A percentile compares a stretch with the other conserved stretches of the same genome.
Evolutionary conservation across 2,113 vertebrate genomes (phyloP).

Genomic region (Phyllostomus hastatus): DNA sequence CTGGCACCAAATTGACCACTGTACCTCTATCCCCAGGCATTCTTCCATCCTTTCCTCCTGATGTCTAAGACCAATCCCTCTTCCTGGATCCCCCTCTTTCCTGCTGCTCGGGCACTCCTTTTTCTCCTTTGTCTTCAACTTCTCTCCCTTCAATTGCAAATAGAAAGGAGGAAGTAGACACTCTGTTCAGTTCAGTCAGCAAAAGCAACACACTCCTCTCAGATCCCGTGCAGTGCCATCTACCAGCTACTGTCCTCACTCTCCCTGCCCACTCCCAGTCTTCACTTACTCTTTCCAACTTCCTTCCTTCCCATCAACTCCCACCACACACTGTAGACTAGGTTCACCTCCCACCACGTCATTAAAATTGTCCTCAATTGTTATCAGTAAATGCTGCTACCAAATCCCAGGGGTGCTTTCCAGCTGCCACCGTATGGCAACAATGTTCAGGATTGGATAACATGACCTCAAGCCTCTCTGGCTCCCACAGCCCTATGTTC

Average conservation of each 20-base stretch:
- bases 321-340: background rate
- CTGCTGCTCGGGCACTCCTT: background rate
- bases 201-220: background rate
- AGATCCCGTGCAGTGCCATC: too few species aligned
- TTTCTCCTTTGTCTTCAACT: too few species aligned
- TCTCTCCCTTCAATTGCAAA: background rate
- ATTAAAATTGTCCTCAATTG: background rate
- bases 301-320: background rate
- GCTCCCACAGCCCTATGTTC: background rate
- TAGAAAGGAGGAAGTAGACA: background rate
- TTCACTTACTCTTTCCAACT: background rate
- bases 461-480: background rate
- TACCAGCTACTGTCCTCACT: background rate
- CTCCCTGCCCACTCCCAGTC: too few species aligned
- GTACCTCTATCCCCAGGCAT: background rate
- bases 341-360: background rate
- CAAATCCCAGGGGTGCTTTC: background rate
- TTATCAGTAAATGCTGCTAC: background rate
- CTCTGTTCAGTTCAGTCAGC: background rate
- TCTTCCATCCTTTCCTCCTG: background rate
- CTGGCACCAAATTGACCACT: background rate
- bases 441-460: background rate
- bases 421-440: rapidly evolving
- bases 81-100: background rate
- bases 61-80: background rate